Conservation (phyloP, 2,113 vertebrate species). For the Sterrhoptilus dennistouni region DNA sequence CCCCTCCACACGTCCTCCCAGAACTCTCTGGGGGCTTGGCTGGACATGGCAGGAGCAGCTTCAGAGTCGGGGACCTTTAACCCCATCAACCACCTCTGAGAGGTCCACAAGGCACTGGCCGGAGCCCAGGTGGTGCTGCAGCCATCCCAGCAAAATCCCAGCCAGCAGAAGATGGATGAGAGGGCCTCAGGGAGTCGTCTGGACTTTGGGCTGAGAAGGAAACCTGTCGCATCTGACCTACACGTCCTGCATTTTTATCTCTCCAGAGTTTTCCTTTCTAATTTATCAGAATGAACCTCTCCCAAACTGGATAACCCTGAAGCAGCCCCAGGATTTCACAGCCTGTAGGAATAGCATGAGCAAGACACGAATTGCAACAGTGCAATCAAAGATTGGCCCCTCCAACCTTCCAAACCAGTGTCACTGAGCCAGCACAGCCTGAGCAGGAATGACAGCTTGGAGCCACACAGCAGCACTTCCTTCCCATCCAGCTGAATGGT, state of each 20-base stretch:
- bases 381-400: not conserved
- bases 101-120: slow-evolving; percentile 37
- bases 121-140: slow-evolving; percentile 35
- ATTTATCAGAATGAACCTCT: slow-evolving; percentile 45
- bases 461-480: not conserved
- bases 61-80: slow-evolving; percentile 92
- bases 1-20: slow-evolving; percentile 92
- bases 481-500: not conserved
- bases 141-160: slow-evolving; percentile 38
- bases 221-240: not conserved
- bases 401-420: not conserved
- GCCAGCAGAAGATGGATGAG: slow-evolving; percentile 54
- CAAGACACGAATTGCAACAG: not conserved
- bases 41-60: slow-evolving; percentile 91
- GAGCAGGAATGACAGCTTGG: not conserved
- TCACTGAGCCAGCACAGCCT: slow-evolving; percentile 8
- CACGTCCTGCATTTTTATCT: not conserved
- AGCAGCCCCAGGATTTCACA: not conserved
- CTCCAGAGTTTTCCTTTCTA: not conserved
- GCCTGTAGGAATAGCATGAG: not conserved
- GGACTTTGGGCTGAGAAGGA: slow-evolving; percentile 38
- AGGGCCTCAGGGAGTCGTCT: slow-evolving; percentile 41
- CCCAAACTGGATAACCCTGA: not conserved
- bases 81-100: slow-evolving; percentile 96
- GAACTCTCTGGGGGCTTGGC: slow-evolving; percentile 96